These are phyloP conservation scores for Cochlearius cochlearius DNA, from an alignment of 2,113 vertebrate genomes.

Conservation along the genomic window DNA sequence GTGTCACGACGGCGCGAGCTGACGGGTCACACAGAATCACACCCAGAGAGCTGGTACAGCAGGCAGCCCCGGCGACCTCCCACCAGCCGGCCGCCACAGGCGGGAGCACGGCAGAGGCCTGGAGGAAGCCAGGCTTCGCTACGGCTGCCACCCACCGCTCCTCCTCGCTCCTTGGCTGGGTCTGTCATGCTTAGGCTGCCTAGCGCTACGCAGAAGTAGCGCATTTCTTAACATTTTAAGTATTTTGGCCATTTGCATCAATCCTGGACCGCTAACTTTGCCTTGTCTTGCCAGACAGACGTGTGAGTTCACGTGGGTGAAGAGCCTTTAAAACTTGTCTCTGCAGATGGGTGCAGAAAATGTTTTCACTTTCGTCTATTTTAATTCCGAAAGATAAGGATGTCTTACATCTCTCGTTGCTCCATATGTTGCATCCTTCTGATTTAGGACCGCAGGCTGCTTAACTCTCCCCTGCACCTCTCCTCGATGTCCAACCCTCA, in stretches of 20 bases:
- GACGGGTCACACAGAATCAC: too few species aligned
- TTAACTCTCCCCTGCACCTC: neutral
- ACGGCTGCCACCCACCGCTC: neutral
- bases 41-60: neutral
- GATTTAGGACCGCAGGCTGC: neutral
- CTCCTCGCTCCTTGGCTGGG: neutral
- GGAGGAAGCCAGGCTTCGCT: neutral
- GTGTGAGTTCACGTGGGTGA: neutral
- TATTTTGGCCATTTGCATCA: neutral
- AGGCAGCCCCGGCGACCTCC: neutral
- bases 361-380: neutral
- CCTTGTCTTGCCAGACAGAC: neutral
- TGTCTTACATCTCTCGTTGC: neutral
- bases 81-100: neutral
- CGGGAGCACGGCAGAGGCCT: neutral
- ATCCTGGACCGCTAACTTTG: neutral
- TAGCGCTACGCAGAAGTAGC: neutral
- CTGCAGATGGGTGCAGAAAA: neutral
- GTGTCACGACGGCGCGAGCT: rapidly evolving
- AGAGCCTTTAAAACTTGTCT: neutral
- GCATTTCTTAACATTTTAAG: neutral
- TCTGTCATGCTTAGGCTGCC: neutral
- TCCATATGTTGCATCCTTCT: neutral
- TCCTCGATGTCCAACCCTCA: neutral
- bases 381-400: neutral